Conservation (phyloP, 2,888 invertebrate species). For the Elegia similella region DNA sequence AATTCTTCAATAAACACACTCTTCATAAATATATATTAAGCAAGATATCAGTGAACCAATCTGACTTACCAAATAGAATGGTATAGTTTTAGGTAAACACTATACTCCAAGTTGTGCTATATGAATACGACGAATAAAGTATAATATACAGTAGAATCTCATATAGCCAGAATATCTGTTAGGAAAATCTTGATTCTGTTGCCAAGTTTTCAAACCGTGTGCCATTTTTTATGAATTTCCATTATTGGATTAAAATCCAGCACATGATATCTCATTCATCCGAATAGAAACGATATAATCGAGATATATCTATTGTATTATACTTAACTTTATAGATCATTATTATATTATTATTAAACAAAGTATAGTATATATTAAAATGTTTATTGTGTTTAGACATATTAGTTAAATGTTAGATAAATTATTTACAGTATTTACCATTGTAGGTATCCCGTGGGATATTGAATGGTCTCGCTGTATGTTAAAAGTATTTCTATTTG, state of each 20-base stretch:
- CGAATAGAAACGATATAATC: constrained; percentile 4
- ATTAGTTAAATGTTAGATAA: constrained; percentile 30
- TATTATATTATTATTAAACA: constrained; percentile 30
- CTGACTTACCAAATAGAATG: background rate
- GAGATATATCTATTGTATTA: constrained; percentile 9
- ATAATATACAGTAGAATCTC: background rate
- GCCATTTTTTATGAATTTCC: constrained; percentile 14
- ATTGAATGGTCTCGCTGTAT: background rate
- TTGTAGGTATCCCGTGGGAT: background rate
- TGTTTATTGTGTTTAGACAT: constrained; percentile 37
- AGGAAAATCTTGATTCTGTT: background rate
- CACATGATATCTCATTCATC: background rate
- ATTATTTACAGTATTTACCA: constrained; percentile 13
- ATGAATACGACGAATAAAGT: background rate
- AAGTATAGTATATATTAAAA: constrained; percentile 34
- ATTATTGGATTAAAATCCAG: background rate
- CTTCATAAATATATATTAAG: background rate
- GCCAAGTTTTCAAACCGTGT: constrained; percentile 4
- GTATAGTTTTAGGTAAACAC: background rate
- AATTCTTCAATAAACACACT: background rate
- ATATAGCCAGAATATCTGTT: background rate
- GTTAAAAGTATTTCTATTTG: constrained; percentile 22
- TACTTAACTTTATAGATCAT: constrained; percentile 17
- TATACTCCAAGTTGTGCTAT: background rate
- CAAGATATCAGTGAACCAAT: constrained; percentile 2